Percentiles rank a stretch among this genome's conserved stretches.
These are phyloP conservation scores for Brachionus koreanus DNA, from an alignment of 1,140 invertebrate genomes.

Conservation along the genomic window DNA sequence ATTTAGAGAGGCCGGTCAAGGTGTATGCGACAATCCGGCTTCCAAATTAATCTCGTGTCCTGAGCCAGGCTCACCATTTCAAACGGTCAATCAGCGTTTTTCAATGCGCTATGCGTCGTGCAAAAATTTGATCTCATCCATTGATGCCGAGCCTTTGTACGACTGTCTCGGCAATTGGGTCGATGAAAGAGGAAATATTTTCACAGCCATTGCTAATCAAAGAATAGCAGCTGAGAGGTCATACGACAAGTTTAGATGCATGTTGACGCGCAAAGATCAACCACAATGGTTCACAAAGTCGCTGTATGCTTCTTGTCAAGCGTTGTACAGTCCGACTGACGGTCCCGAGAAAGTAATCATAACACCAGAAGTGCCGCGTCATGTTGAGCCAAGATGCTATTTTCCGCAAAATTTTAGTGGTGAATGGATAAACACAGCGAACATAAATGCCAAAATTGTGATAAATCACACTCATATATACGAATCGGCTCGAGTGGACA, in stretches of 20 bases:
- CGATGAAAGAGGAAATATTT: conserved; percentile 25
- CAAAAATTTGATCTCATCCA: conserved; percentile 5
- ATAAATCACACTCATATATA: conserved; percentile 42
- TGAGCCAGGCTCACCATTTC: conserved; percentile 32
- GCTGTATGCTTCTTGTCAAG: conserved; percentile 20
- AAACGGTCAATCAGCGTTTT: conserved; percentile 42
- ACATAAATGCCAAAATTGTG: conserved; percentile 35
- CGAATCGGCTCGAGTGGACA: conserved; percentile 24
- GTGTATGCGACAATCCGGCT: conserved; percentile 33
- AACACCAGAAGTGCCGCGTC: conserved; percentile 26
- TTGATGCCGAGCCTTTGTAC: conserved; percentile 13
- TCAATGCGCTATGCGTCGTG: conserved; percentile 32
- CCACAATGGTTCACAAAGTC: conserved; percentile 41
- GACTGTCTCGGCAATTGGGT: conserved; percentile 42
- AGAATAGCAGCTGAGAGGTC: conserved; percentile 1
- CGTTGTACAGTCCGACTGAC: conserved; percentile 28
- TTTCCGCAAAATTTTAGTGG: conserved; percentile 44
- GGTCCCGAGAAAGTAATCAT: conserved; percentile 35
- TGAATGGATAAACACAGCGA: conserved; percentile 44
- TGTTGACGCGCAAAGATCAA: conserved; percentile 42
- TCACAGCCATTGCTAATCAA: conserved; percentile 43
- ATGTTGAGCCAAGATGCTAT: conserved; percentile 19
- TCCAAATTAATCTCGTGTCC: conserved; percentile 37
- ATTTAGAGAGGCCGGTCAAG: conserved; percentile 23
- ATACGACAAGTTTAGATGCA: conserved; percentile 43